Base-by-base conservation (phyloP, 2,888 invertebrate species). In the Melipona bicolor region DNA sequence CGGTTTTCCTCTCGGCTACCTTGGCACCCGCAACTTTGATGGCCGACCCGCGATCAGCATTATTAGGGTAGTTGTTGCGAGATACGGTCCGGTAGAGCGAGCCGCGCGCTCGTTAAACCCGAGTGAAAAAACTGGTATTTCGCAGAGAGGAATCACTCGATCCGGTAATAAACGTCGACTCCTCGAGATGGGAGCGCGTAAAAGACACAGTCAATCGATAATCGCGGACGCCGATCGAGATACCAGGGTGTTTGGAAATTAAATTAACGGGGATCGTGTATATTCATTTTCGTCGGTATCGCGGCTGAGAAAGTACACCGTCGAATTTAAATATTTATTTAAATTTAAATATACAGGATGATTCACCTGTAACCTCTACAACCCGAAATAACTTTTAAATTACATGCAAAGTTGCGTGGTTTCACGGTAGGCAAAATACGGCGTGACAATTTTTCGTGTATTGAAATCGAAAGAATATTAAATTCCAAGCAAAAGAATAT, bases 31-130 rank as follows among this genome's bases (percentile, higher is more conserved):
- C 69, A 27, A 43, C 54, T 73, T 68, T 43, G 74, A 85, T 85
- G 85, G 69, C 69, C 69, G 61, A 65, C 56, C 69, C 50, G 50
- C 15, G 78, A 76, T 72, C 76, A 69, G 69, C 74, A 74, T 87
- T 87, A 87, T 83, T 87, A 73, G 81, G 78, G 65, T 56, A 36
- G 67, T 61, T 78, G 67, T 52, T 62, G n/a, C 32, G 75, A 64
- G 81, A 81, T 71, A 75, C 71, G 81, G 24, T 52, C 36, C 72
- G 75, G 64, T 69, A 64, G 77, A 72, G 43, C 43, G 50, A 71
- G 73, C 43, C 21, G 65, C 59, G 50, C 27, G 79, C 49, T 83
- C 83, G 80, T 85, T 85, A 85, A 84, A 75, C 56, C 27, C 15
- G 49, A 19, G 24, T 43, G 50, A 24, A 64, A 64, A 71, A 32